Percentiles rank a stretch among this genome's conserved stretches.
Conservation (phyloP, 2,113 vertebrate species). For the Eclectus roratus region DNA sequence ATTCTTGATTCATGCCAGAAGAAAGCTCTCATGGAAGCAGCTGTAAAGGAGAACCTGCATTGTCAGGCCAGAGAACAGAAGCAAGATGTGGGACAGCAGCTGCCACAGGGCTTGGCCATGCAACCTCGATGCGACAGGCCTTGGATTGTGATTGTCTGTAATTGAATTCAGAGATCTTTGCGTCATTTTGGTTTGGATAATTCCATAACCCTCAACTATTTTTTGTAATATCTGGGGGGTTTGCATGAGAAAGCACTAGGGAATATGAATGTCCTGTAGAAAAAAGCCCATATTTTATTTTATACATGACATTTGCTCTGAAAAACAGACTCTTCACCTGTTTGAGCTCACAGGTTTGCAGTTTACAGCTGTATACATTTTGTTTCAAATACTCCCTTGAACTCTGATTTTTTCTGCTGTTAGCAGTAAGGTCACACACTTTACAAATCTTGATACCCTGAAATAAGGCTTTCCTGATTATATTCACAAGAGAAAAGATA, state of each 20-base stretch:
- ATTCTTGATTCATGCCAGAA: background rate
- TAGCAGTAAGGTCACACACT: rapidly evolving
- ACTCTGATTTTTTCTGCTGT: background rate
- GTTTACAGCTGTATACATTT: background rate
- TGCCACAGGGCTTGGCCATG: background rate
- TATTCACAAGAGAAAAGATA: background rate
- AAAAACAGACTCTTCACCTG: background rate
- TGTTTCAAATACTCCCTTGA: background rate
- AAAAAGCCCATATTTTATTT: background rate
- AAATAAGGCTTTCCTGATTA: background rate
- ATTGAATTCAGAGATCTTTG: background rate
- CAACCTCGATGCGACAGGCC: background rate
- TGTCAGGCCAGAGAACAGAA: background rate
- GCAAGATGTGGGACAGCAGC: background rate
- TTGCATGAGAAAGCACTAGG: background rate
- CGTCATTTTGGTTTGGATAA: background rate
- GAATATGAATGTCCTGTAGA: background rate
- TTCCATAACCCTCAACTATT: background rate
- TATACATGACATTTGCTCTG: background rate
- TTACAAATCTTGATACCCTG: background rate
- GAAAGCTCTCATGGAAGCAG: background rate
- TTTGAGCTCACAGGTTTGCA: background rate
- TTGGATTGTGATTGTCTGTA: background rate
- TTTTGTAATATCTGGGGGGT: rapidly evolving
- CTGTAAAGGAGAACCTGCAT: background rate